phyloP scores from a whole-genome alignment of 2,888 invertebrate species.

The Leptinotarsa haldemani region DNA sequence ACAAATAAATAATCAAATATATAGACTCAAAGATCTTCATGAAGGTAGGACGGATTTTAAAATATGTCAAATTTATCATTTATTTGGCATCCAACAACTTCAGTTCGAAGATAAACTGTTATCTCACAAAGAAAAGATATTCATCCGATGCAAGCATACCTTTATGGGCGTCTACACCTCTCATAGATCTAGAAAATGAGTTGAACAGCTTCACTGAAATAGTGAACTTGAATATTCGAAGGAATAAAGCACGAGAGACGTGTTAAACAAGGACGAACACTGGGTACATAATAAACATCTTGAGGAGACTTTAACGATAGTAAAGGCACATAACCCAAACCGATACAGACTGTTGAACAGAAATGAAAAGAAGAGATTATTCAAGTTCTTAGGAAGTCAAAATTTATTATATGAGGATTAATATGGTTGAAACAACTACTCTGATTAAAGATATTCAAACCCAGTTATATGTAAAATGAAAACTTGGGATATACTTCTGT shows the following conservation, averaged over 20 bases:
- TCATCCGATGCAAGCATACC: neutral
- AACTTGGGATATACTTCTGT: too few relatives aligned
- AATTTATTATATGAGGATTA: neutral
- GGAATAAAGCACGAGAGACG: slow-evolving; percentile 57
- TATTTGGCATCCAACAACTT: too few relatives aligned
- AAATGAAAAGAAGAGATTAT: neutral
- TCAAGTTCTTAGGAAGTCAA: neutral
- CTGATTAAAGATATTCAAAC: too few relatives aligned
- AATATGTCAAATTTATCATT: too few relatives aligned
- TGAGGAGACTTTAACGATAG: slow-evolving; percentile 49
- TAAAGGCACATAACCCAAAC: slow-evolving; percentile 48
- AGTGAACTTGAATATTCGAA: slow-evolving; percentile 53
- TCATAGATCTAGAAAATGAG: neutral
- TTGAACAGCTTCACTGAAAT: slow-evolving; percentile 47
- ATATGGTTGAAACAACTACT: too few relatives aligned
- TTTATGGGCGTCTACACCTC: neutral
- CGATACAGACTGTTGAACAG: slow-evolving; percentile 25
- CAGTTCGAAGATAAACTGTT: too few relatives aligned
- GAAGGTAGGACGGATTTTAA: too few relatives aligned
- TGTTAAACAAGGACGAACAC: slow-evolving; percentile 38
- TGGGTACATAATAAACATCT: slow-evolving; percentile 41
- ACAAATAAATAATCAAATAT: too few relatives aligned
- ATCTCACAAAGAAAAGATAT: neutral
- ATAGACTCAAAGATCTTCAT: too few relatives aligned
- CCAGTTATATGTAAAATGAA: too few relatives aligned